Percentiles rank a stretch among this genome's conserved stretches.
phyloP scores from a whole-genome alignment of 2,113 vertebrate species.

The Aegithalos caudatus region DNA sequence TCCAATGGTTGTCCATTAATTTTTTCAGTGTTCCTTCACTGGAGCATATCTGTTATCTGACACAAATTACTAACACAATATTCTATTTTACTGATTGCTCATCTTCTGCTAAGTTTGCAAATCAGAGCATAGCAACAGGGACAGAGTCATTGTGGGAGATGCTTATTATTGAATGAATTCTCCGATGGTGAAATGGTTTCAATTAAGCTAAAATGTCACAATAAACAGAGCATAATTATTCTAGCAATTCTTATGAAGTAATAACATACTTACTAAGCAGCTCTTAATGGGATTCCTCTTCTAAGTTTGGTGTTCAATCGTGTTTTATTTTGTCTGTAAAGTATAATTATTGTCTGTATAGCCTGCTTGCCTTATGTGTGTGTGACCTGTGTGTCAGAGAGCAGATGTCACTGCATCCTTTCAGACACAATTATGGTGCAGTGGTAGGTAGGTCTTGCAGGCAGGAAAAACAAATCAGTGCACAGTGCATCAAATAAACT shows the following conservation, averaged over 20 bases:
- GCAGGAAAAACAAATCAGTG: not conserved
- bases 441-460: not conserved
- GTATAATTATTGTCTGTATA: not conserved
- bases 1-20: not conserved
- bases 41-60: not conserved
- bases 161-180: not conserved
- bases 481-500: not conserved
- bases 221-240: constrained; percentile 38
- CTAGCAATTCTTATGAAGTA: constrained; percentile 23
- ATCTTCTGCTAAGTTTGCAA: constrained; percentile 2
- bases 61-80: not conserved
- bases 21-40: not conserved
- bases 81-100: constrained; percentile 5
- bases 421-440: constrained; percentile 1
- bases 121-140: not conserved
- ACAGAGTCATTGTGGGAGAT: not conserved
- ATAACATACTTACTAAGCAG: not conserved
- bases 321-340: not conserved
- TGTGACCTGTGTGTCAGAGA: constrained; percentile 26
- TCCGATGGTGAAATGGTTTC: not conserved
- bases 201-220: constrained; percentile 36
- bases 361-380: not conserved
- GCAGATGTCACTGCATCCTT: constrained; percentile 17
- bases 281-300: not conserved
- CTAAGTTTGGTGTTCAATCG: not conserved